A percentile compares a stretch with the other conserved stretches of the same genome.
Evolutionary conservation across 2,888 invertebrate genomes (phyloP).

Genomic region (Timandra comae): DNA sequence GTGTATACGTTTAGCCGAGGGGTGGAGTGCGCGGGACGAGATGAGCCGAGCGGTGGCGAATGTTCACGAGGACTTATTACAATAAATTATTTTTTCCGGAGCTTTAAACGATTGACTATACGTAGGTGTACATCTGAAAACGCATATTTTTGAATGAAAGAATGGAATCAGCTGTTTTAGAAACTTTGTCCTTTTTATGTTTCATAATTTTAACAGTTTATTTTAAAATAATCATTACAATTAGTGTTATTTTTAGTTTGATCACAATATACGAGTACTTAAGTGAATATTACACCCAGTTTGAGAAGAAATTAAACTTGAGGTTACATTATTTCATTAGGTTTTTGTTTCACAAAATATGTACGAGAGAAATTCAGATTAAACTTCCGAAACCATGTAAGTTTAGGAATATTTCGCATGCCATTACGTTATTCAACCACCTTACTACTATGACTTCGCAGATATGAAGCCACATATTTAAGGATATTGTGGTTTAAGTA

Average conservation of each 20-base stretch:
- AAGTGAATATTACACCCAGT: too few relatives aligned
- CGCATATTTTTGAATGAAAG: conserved; percentile 58
- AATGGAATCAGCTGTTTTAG: conserved; percentile 43
- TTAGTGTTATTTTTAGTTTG: too few relatives aligned
- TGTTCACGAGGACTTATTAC: conserved; percentile 73
- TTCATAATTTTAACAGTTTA: too few relatives aligned
- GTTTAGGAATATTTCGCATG: conserved; percentile 39
- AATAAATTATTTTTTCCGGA: conserved; percentile 71
- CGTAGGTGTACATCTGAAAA: conserved; percentile 39
- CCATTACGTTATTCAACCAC: conserved; percentile 31
- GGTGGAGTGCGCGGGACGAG: conserved; percentile 52
- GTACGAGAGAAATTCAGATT: conserved; percentile 24
- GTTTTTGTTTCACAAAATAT: too few relatives aligned
- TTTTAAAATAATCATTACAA: too few relatives aligned
- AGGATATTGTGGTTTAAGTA: conserved; percentile 16
- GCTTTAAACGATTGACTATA: conserved; percentile 62
- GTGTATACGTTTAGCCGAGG: conserved; percentile 57
- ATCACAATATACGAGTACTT: too few relatives aligned
- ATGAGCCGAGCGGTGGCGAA: conserved; percentile 72
- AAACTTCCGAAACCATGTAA: conserved; percentile 36
- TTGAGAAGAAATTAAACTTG: too few relatives aligned
- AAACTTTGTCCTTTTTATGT: too few relatives aligned
- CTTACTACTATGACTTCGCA: conserved; percentile 35
- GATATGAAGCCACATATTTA: conserved; percentile 22
- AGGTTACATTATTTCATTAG: too few relatives aligned